Percentiles rank a stretch among this genome's conserved stretches.
phyloP scores from a whole-genome alignment of 2,888 invertebrate genomes.

The Bruchidius siliquastri region DNA sequence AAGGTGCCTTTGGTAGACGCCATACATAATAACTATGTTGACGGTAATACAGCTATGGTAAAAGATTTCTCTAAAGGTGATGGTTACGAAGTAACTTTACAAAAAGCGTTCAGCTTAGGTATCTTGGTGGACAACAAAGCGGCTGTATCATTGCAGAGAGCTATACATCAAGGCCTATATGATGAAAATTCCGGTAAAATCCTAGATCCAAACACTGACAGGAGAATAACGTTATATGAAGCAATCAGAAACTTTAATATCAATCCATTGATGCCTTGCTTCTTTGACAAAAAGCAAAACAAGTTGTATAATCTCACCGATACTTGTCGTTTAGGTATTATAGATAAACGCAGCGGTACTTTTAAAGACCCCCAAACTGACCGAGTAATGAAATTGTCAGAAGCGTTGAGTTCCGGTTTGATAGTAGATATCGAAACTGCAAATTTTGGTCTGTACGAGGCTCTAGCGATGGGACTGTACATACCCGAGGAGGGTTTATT shows the following conservation, averaged over 20 bases:
- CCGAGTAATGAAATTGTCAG: constrained; percentile 61
- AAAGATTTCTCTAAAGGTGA: constrained; percentile 61
- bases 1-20: constrained; percentile 76
- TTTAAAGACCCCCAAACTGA: constrained; percentile 70
- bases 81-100: constrained; percentile 64
- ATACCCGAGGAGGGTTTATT: constrained; percentile 62
- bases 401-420: constrained; percentile 71
- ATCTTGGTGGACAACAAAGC: constrained; percentile 76
- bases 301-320: constrained; percentile 70
- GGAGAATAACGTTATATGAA: constrained; percentile 77
- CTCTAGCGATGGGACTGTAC: constrained; percentile 74
- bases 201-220: constrained; percentile 72
- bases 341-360: constrained; percentile 74
- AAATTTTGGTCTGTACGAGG: constrained; percentile 75
- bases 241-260: constrained; percentile 76
- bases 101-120: constrained; percentile 74
- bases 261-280: constrained; percentile 75
- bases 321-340: constrained; percentile 73
- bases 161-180: constrained; percentile 81
- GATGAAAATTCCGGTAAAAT: constrained; percentile 78
- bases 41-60: constrained; percentile 66
- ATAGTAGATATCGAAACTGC: constrained; percentile 85
- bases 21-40: constrained; percentile 68
- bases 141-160: constrained; percentile 76
- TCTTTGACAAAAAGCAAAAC: constrained; percentile 72